Base-by-base conservation (phyloP, 1,140 invertebrate species). In the Battus philenor region DNA sequence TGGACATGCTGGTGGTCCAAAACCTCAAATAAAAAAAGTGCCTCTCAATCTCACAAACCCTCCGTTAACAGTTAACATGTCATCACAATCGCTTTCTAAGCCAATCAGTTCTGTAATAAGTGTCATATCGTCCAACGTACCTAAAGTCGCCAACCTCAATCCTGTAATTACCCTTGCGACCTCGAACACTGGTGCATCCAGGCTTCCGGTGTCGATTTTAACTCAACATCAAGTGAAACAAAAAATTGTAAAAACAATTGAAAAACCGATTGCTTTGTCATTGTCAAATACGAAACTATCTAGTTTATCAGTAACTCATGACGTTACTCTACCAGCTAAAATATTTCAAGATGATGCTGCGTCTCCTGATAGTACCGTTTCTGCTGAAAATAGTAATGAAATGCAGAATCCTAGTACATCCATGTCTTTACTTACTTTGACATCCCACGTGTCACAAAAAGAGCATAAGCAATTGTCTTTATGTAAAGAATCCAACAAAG, bases 281-380 rank as follows among this genome's bases (percentile, higher is more conserved):
- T 60, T 87, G n/a, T 82, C 82, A 10, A 82, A 75, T 46, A 73
- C 86, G 11, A 87, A 88, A 44, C 63, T 88, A 18, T 80, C 89
- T 9, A 88, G 89, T 31, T 68, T 89, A 30, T 81, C 87, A 1
- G 80, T 87, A n/a, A 83, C 87, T 2, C 88, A 89, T 50, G 88
- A 90, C 44, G 86, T 70, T 6, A 83, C 82, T 12, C 68, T 90
- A 9, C 89, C 89, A 4, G 89, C 88, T 5, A 89, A 90, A 64
- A 89, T 90, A 56, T 90, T 90, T 54, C 88, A 90, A 78, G 88
- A 90, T 59, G 89, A 89, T 50, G 88, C 85, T 0, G 86, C 87
- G 0, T 90, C 89, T 4, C 89, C 89, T 10, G 86, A 87, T 48
- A 88, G 76, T 65, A 88, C 75, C 27, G 88, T 73, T 44, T 78